Base-by-base conservation (phyloP, 2,888 invertebrate species). In the Agrotis clavis region DNA sequence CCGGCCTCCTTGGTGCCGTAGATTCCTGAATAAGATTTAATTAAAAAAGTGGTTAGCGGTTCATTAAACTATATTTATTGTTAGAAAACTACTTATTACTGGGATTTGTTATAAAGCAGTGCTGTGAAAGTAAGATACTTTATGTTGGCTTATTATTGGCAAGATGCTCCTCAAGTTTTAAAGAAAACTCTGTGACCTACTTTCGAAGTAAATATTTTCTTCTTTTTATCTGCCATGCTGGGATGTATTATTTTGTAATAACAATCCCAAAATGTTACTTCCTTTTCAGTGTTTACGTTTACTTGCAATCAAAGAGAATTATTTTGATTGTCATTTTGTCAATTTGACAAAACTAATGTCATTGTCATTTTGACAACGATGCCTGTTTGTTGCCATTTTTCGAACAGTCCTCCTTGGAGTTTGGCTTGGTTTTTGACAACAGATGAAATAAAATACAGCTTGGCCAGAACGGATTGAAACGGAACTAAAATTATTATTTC, bases 151-250 rank as follows among this genome's bases (percentile, higher is more conserved):
- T 54, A 11, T n/a, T n/a, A 25, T 18, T 18, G 9, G 4, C 5
- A 30, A n/a, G 13, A n/a, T n/a, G n/a, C 13, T 30, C 56, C 2
- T n/a, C 13, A 9, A 18, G 13, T 56, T 57, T 35, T 19, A 30
- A 5, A 35, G 35, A 13, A 14, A 57, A 35, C 35, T 35, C 1
- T 47, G 25, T 35, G 57, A 66, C 65, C 66, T 86, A 94, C 94
- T 90, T 95, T 94, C 1, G 91, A 71, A 51, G 90, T 79, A 78
- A 93, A 94, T 77, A 95, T 93, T 91, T 97, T 97, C 85, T 97
- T 97, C 87, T 97, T 96, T 83, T 96, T 95, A 77, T 95, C 95
- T 51, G 95, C 89, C 95, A 95, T 95, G n/a, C 16, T 63, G 9
- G 13, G 3, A 48, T 35, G 9, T 47, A 16, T 45, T 19, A 30